phyloP scores from a whole-genome alignment of 1,140 invertebrate species.

The Rhopalosiphum padi region DNA sequence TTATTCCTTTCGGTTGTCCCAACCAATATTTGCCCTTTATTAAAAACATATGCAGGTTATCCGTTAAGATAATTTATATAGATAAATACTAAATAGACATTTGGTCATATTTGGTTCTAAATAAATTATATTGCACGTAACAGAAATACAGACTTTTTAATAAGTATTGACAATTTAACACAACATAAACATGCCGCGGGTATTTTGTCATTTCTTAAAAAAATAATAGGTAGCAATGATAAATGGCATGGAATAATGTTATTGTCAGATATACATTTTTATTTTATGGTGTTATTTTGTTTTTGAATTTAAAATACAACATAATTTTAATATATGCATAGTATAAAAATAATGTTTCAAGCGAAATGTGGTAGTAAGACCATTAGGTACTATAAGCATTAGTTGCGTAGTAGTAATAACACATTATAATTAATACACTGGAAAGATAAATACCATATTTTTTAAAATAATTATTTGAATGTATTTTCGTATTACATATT shows the following conservation, averaged over 20 bases:
- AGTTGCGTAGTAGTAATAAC: not conserved
- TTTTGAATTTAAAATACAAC: not conserved
- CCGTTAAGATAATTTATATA: not conserved
- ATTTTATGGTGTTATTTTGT: not conserved
- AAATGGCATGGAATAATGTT: not conserved
- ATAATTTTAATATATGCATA: not conserved
- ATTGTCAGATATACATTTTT: not conserved
- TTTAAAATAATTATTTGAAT: not conserved
- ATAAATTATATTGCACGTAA: not conserved
- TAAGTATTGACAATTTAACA: not conserved
- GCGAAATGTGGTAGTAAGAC: not conserved
- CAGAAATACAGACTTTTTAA: not conserved
- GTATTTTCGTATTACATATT: not conserved
- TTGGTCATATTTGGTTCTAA: not conserved
- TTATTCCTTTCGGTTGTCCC: not conserved
- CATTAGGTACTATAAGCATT: not conserved
- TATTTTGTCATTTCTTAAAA: not conserved
- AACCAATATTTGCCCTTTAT: not conserved
- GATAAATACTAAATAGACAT: not conserved
- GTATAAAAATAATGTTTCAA: not conserved
- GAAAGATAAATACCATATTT: not conserved
- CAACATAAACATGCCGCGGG: not conserved
- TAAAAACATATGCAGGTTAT: not conserved
- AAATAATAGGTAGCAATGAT: not conserved
- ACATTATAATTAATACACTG: not conserved